Conservation (phyloP, 2,888 invertebrate species). For the Cotesia congregata region DNA sequence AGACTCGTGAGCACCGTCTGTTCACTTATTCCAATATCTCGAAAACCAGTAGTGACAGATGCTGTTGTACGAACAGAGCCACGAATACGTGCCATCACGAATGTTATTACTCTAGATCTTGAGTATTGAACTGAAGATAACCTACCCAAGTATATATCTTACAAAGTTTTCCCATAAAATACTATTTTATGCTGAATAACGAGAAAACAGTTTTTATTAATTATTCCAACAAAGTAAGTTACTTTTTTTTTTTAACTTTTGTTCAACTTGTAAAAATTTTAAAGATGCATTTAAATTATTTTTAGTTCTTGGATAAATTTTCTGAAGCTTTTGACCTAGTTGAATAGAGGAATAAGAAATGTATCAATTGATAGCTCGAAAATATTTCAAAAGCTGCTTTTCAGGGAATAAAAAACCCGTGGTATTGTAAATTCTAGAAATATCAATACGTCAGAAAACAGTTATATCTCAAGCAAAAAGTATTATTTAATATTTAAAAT, state of each 20-base stretch:
- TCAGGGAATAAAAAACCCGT: neutral
- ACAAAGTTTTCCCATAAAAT: conserved; percentile 20
- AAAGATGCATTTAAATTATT: neutral
- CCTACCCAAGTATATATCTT: neutral
- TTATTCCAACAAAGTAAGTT: neutral
- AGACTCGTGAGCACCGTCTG: conserved; percentile 32
- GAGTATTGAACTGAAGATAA: neutral
- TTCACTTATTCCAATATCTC: conserved; percentile 49
- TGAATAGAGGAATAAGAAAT: no score
- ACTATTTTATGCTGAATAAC: neutral
- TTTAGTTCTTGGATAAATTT: neutral
- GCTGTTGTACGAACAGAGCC: conserved; percentile 48
- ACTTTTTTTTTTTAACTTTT: no score
- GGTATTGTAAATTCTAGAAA: no score
- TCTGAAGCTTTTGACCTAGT: neutral
- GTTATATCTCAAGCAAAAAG: no score
- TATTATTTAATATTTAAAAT: no score
- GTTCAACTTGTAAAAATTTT: no score
- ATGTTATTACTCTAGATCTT: conserved; percentile 36
- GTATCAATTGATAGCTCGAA: neutral
- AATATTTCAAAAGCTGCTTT: neutral
- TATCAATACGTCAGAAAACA: no score
- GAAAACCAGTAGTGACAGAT: conserved; percentile 49
- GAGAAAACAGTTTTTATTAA: neutral
- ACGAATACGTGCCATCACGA: conserved; percentile 49